Conservation (phyloP, 2,797 vertebrate species). For the Malacoctenus gilli region DNA sequence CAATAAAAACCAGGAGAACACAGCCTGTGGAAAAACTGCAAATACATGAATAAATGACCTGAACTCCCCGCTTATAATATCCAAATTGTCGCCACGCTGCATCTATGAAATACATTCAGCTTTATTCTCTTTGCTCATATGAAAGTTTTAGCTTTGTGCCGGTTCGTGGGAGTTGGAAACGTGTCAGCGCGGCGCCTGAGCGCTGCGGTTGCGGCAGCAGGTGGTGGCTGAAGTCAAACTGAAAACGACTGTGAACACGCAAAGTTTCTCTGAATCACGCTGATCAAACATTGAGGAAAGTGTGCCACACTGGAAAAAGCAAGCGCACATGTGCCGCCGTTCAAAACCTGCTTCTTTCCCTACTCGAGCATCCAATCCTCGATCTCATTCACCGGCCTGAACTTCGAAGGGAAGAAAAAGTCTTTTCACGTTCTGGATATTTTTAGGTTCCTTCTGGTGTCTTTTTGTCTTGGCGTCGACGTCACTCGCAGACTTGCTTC, state of each 20-base stretch:
- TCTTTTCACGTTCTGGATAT: too few relatives aligned
- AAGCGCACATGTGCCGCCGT: not conserved
- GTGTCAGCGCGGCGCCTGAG: not conserved
- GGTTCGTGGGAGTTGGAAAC: constrained; percentile 23
- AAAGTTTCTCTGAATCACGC: not conserved
- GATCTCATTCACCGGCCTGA: too few relatives aligned
- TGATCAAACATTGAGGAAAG: constrained; percentile 5
- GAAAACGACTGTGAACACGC: constrained; percentile 5
- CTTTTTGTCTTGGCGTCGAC: not conserved
- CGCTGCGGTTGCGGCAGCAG: constrained; percentile 3
- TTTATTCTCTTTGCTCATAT: too few relatives aligned
- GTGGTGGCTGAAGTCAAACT: constrained; percentile 17
- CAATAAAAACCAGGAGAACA: too few relatives aligned
- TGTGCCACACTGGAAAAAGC: constrained; percentile 11
- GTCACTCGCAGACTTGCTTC: not conserved
- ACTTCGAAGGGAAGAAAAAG: too few relatives aligned
- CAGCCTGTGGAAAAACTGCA: too few relatives aligned
- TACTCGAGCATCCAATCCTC: too few relatives aligned
- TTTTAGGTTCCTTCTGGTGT: not conserved
- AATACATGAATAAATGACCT: too few relatives aligned
- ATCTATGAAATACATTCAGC: too few relatives aligned
- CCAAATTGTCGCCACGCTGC: too few relatives aligned
- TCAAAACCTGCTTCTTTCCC: not conserved
- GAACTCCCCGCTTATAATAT: too few relatives aligned
- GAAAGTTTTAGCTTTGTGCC: too few relatives aligned